Conservation (phyloP, 2,888 invertebrate genomes). For the Hermodice carunculata region DNA sequence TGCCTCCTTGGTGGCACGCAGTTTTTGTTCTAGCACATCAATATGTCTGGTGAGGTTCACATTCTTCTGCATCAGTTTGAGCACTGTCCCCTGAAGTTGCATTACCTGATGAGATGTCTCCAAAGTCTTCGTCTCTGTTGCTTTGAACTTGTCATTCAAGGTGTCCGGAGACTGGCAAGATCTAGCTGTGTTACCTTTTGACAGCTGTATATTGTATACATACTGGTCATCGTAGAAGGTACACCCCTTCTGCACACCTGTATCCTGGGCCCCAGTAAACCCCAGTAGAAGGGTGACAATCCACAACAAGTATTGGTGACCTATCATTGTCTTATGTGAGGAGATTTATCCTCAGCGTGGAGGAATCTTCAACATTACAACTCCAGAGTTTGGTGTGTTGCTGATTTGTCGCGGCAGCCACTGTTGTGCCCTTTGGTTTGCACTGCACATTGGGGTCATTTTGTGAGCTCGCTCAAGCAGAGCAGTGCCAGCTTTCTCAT, state of each 20-base stretch:
- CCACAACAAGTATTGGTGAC: too few species aligned
- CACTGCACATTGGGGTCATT: too few species aligned
- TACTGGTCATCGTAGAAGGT: not conserved
- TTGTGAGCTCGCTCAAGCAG: too few species aligned
- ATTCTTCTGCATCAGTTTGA: not conserved
- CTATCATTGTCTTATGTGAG: too few species aligned
- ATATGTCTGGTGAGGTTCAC: not conserved
- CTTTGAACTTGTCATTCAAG: slow-evolving; percentile 1
- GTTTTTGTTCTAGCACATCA: not conserved
- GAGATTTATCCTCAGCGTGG: too few species aligned
- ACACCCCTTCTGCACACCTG: not conserved
- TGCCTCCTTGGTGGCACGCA: not conserved
- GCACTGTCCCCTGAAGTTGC: not conserved
- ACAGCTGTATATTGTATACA: not conserved
- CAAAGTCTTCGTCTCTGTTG: not conserved
- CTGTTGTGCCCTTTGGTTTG: too few species aligned
- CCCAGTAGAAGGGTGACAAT: too few species aligned
- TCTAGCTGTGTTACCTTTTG: not conserved
- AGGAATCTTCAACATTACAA: too few species aligned
- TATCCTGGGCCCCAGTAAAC: too few species aligned
- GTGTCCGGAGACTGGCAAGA: not conserved
- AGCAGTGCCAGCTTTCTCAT: too few species aligned
- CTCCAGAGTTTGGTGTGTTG: too few species aligned
- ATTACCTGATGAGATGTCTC: slow-evolving; percentile 6
- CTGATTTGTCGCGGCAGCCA: too few species aligned